Evolutionary conservation across 2,888 invertebrate genomes (phyloP), one percentile per base, ranked within the genome.

Genomic region (Ctena decussata): DNA sequence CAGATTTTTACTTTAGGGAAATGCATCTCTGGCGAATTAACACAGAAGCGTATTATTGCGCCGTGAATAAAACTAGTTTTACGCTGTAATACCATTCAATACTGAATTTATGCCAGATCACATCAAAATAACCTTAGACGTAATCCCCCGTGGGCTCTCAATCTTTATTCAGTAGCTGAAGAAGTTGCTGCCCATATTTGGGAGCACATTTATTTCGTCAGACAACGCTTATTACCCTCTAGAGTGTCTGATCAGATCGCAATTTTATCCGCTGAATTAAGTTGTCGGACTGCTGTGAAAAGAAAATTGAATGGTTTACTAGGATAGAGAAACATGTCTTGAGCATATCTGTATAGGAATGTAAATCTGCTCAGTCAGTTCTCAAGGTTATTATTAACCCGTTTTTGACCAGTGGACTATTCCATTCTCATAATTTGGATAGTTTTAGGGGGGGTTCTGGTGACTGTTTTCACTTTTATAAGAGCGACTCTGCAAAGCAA

Each of bases 291-390:
- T 35, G 65, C 65, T 35, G 35, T 65, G 65, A 65, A 65, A 65
- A 65, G 65, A 65, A 65, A 65, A 65, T 65, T 65, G 65, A 65
- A 65, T 65, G 35, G 65, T 65, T 65, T 65, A 65, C 57, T 46
- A 12, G 46, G 21, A 46, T 11, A 41, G 41, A 6, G 41, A 15
- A 41, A n/a, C n/a, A n/a, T n/a, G n/a, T n/a, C n/a, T n/a, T n/a
- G n/a, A n/a, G n/a, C n/a, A n/a, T n/a, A n/a, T n/a, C n/a, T n/a
- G n/a, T n/a, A n/a, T n/a, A n/a, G n/a, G n/a, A n/a, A n/a, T n/a
- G n/a, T n/a, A n/a, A n/a, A n/a, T n/a, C n/a, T n/a, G n/a, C n/a
- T n/a, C n/a, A n/a, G n/a, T n/a, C n/a, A n/a, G n/a, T n/a, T n/a
- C n/a, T n/a, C n/a, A n/a, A n/a, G n/a, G n/a, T n/a, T n/a, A n/a